Conservation (phyloP, 2,797 vertebrate genomes). For the Hirundo rustica region DNA sequence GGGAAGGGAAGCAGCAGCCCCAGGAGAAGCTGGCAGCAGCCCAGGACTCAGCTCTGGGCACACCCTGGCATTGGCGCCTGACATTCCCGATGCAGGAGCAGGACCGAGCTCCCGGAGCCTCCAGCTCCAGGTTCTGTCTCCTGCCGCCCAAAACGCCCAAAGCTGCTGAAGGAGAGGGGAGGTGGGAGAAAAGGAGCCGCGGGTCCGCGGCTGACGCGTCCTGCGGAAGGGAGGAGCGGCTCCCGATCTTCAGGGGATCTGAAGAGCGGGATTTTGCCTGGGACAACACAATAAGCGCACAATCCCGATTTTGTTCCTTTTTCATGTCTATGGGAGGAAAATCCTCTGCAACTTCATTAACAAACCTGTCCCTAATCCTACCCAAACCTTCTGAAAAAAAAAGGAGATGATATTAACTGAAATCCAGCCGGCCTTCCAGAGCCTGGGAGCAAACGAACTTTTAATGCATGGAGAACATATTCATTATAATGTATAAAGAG, state of each 20-base stretch:
- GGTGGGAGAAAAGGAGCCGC: background rate
- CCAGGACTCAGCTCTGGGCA: background rate
- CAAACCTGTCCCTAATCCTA: conserved; percentile 28
- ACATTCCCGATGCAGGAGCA: background rate
- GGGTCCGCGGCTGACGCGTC: fast-evolving
- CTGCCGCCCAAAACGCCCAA: fast-evolving
- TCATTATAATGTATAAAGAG: conserved; percentile 68
- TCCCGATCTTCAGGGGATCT: background rate
- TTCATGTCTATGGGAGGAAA: background rate
- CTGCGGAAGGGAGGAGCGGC: background rate
- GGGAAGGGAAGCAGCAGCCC: background rate
- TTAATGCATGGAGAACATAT: conserved; percentile 72
- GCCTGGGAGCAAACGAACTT: conserved; percentile 60
- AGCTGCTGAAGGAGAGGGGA: background rate
- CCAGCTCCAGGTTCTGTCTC: background rate
- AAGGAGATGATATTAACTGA: background rate
- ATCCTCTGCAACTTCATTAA: background rate
- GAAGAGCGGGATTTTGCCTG: background rate
- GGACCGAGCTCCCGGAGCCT: background rate
- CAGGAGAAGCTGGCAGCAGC: background rate
- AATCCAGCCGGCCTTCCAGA: background rate
- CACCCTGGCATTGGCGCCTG: background rate
- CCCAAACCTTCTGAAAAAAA: background rate
- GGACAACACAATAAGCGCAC: background rate
- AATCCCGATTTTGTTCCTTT: background rate